Evolutionary conservation across 2,888 invertebrate species (phyloP).

Genomic region (Megastigmus dorsalis): DNA sequence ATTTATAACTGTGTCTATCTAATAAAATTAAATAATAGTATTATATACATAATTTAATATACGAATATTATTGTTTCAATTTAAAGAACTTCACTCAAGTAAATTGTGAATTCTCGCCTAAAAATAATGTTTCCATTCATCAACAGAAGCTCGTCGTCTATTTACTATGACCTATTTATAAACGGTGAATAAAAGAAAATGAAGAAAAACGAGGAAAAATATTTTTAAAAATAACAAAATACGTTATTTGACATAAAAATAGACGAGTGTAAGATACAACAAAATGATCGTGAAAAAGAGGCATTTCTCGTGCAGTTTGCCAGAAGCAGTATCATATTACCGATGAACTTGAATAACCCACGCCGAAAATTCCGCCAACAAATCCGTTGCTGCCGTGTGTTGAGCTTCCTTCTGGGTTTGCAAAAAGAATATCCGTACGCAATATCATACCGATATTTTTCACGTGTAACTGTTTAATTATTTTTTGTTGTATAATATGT

Average conservation of each 20-base stretch:
- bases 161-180: constrained; percentile 1
- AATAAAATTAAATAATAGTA: no score
- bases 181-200: not conserved
- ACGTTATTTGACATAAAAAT: constrained; percentile 5
- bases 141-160: not conserved
- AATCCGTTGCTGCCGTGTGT: not conserved
- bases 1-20: no score
- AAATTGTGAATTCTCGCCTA: no score
- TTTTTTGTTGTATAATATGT: no score
- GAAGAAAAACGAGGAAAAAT: not conserved
- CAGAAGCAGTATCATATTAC: constrained; percentile 50
- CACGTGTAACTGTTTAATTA: no score
- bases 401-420: no score
- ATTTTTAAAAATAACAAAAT: not conserved
- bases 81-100: no score
- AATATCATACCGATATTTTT: no score
- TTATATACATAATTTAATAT: no score
- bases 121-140: not conserved
- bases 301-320: constrained; percentile 37
- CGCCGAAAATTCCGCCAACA: constrained; percentile 26
- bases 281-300: constrained; percentile 1
- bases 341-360: constrained; percentile 51
- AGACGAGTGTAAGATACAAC: constrained; percentile 14
- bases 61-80: no score
- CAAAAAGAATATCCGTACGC: no score